Evolutionary conservation across 2,113 vertebrate species (phyloP).

Genomic region (Nothobranchius kuhntae): DNA sequence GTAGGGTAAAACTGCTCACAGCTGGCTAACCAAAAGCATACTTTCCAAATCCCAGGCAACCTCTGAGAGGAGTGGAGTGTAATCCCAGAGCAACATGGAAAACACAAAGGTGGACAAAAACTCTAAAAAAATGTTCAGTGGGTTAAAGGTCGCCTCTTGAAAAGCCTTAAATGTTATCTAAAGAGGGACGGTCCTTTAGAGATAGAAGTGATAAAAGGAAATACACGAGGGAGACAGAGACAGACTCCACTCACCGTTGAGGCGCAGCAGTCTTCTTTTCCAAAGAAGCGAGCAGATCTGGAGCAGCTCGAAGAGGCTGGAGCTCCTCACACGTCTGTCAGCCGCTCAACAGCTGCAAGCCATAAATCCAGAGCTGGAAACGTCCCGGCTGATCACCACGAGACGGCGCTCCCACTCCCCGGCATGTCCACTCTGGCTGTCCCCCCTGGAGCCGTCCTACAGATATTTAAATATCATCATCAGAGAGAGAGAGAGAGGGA

Average conservation of each 20-base stretch:
- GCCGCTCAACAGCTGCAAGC: conserved; percentile 81
- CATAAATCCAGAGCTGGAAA: conserved; percentile 77
- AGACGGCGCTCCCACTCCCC: conserved; percentile 63
- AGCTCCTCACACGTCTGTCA: conserved; percentile 76
- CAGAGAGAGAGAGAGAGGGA: neutral
- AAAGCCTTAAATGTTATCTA: conserved; percentile 8
- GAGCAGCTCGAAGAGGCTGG: conserved; percentile 46
- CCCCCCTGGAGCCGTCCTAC: conserved; percentile 25
- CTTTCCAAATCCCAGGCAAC: conserved; percentile 30
- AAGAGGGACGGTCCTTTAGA: conserved; percentile 4
- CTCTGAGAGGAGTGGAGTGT: conserved; percentile 15
- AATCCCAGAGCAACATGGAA: conserved; percentile 2
- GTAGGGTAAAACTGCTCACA: conserved; percentile 46
- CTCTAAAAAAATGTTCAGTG: neutral
- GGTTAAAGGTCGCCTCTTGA: conserved; percentile 42
- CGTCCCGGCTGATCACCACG: conserved; percentile 56
- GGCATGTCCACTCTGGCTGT: conserved; percentile 24
- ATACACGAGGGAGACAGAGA: conserved; percentile 1
- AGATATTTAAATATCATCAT: conserved; percentile 39
- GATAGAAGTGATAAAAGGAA: neutral
- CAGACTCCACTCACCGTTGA: conserved; percentile 66
- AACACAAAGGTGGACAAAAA: neutral
- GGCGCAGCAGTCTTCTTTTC: conserved; percentile 45
- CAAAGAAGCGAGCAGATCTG: conserved; percentile 40
- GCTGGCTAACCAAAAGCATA: conserved; percentile 28